These are phyloP conservation scores for Danio aesculapii DNA, from an alignment of 2,797 vertebrate species.

Conservation along the genomic window DNA sequence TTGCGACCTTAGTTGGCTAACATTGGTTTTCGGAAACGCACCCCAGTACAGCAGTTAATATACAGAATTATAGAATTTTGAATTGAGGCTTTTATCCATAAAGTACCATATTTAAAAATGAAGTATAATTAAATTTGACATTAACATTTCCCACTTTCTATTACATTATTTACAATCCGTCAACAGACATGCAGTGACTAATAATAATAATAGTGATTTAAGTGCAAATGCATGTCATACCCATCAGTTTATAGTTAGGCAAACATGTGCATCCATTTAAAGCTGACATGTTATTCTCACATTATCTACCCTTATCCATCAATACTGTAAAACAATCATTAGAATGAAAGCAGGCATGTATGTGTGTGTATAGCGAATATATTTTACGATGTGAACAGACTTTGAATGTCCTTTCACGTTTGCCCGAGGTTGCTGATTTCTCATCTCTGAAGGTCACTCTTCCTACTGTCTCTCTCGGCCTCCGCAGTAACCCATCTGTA, in stretches of 20 bases:
- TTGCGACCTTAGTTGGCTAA: too few species aligned
- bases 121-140: neutral
- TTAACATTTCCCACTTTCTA: neutral
- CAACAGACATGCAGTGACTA: neutral
- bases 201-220: neutral
- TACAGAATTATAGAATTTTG: too few species aligned
- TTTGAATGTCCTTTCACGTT: slow-evolving; percentile 69
- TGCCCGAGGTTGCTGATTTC: slow-evolving; percentile 68
- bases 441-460: slow-evolving; percentile 72
- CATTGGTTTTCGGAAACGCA: too few species aligned
- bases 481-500: slow-evolving; percentile 40
- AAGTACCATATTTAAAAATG: neutral
- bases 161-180: neutral
- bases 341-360: neutral
- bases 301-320: neutral
- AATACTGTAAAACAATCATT: neutral
- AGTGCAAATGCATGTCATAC: neutral
- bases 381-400: slow-evolving; percentile 60
- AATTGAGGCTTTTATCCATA: too few species aligned
- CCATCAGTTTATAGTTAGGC: neutral
- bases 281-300: neutral
- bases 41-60: too few species aligned
- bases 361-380: slow-evolving; percentile 42
- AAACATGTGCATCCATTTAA: neutral
- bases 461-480: slow-evolving; percentile 22